Evolutionary conservation across 1,140 invertebrate species (phyloP), one percentile per base, ranked within the genome.

Genomic region (Augochlora pura): DNA sequence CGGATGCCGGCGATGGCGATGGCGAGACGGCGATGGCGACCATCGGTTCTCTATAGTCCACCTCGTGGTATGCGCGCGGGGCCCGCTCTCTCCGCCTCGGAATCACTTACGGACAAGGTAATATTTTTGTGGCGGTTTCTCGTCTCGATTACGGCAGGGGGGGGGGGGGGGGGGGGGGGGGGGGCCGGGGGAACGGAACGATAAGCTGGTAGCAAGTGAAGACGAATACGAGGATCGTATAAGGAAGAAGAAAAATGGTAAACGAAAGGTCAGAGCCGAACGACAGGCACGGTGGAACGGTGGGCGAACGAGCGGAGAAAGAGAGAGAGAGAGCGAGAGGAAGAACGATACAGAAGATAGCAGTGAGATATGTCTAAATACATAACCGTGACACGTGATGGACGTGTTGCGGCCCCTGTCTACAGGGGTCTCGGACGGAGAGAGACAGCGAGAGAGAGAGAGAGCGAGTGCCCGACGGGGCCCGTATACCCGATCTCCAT

Each of bases 311-410:
- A 27, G 65, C 49, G 71, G 60, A 65, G 60, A 82, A 59, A 80
- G 32, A 73, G 63, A 49, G 77, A 27, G 67, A 57, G 77, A 38
- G 67, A 57, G 65, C 80, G 42, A 54, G 71, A 82, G 62, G 73
- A 62, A 62, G 76, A 64, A 65, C 46, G 85, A 90, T 80, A 84
- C 32, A 64, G 82, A 82, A 79, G 87, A 88, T 82, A 84, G 79
- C 82, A 81, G 83, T 88, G 87, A 90, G 90, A 90, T 90, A 91
- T 87, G 86, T 91, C 88, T 91, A 91, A 91, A 92, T 91, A 92
- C 88, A 90, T 89, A 89, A 92, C 77, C 86, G 80, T 91, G 90
- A 92, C 89, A 87, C 82, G 85, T 92, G 91, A 92, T 93, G 91
- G 91, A 92, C 91, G 90, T 88, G 90, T 91, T 89, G 87, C 89